These are phyloP conservation scores for Drosophila kanapiae DNA, from an alignment of 1,140 invertebrate genomes.

Conservation along the genomic window DNA sequence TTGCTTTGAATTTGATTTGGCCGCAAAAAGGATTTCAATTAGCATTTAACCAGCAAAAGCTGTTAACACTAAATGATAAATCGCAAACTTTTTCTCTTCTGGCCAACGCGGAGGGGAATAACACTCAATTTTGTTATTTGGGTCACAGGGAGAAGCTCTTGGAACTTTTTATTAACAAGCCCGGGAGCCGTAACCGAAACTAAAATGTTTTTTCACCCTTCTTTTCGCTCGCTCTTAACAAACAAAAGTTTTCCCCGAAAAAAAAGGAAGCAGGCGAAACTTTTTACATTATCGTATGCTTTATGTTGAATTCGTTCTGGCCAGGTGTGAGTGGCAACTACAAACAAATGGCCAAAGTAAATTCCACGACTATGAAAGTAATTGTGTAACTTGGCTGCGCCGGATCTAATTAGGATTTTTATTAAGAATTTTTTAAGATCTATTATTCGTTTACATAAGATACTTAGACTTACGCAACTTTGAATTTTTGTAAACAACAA, in stretches of 20 bases:
- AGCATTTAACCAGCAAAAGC: slow-evolving; percentile 39
- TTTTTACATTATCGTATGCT: slow-evolving; percentile 31
- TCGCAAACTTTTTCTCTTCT: slow-evolving; percentile 11
- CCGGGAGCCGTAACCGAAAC: slow-evolving; percentile 4
- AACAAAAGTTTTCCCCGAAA: slow-evolving; percentile 18
- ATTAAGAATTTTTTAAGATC: background rate
- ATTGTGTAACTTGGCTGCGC: slow-evolving; percentile 7
- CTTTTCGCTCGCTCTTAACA: background rate
- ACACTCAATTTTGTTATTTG: slow-evolving; percentile 15
- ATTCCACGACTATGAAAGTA: background rate
- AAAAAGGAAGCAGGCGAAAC: slow-evolving; percentile 12
- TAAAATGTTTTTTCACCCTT: slow-evolving; percentile 12
- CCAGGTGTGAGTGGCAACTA: slow-evolving; percentile 31
- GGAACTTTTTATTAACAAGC: slow-evolving; percentile 30
- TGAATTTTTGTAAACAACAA: background rate
- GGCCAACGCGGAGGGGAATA: slow-evolving; percentile 9
- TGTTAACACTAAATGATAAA: slow-evolving; percentile 50
- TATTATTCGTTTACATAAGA: background rate
- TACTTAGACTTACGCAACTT: background rate
- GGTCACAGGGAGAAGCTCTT: slow-evolving; percentile 16
- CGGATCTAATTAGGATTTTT: slow-evolving; percentile 4
- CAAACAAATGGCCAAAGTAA: slow-evolving; percentile 11
- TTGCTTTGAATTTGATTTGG: slow-evolving; percentile 27
- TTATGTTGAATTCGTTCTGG: slow-evolving; percentile 30
- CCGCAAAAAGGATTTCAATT: slow-evolving; percentile 40